Percentiles rank a stretch among this genome's conserved stretches.
Conservation (phyloP, 1,140 invertebrate species). For the Ganaspis sp. region DNA sequence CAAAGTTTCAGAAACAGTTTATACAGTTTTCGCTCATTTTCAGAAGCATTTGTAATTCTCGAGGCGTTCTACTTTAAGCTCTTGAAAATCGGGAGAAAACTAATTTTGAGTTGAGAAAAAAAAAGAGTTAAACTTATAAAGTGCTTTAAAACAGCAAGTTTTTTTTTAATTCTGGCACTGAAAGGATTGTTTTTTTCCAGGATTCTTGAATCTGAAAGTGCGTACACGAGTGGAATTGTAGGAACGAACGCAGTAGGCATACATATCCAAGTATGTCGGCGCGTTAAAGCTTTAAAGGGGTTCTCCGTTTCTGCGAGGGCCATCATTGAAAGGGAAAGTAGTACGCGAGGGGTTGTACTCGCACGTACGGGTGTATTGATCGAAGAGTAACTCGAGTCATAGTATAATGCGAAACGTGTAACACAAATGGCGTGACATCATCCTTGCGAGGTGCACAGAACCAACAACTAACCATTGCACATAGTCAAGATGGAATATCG, state of each 20-base stretch:
- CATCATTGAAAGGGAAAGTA: constrained; percentile 28
- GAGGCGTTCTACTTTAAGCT: constrained; percentile 8
- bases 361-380: constrained; percentile 27
- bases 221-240: constrained; percentile 12
- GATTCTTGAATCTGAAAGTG: constrained; percentile 19
- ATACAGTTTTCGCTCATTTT: too few relatives aligned
- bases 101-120: background rate
- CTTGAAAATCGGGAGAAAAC: background rate
- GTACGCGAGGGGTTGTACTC: constrained; percentile 27
- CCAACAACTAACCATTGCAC: background rate
- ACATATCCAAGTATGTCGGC: constrained; percentile 30
- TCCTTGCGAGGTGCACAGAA: background rate
- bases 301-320: constrained; percentile 26
- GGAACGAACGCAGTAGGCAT: background rate
- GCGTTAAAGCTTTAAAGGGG: constrained; percentile 31
- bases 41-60: background rate
- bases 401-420: background rate
- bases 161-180: background rate
- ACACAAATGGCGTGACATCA: constrained; percentile 11
- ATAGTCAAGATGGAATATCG: background rate
- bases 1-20: too few relatives aligned
- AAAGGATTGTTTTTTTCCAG: constrained; percentile 23
- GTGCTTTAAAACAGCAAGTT: background rate
- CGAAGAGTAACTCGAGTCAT: constrained; percentile 16
- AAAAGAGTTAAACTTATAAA: background rate